phyloP scores from a whole-genome alignment of 2,797 vertebrate genomes.

The Lateolabrax maculatus region DNA sequence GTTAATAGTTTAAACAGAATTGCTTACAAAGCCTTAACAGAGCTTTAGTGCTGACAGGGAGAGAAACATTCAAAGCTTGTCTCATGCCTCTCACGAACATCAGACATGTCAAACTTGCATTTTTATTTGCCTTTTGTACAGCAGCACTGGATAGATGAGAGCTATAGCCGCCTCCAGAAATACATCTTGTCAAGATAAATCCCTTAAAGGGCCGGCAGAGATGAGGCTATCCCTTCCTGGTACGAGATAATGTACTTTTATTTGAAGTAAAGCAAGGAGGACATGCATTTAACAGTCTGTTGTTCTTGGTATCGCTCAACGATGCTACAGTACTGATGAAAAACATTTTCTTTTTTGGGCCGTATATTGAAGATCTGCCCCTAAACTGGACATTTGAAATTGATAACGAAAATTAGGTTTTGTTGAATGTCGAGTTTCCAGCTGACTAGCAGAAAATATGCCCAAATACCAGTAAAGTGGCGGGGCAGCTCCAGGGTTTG shows the following conservation, averaged over 20 bases:
- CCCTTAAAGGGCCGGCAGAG: conserved; percentile 25
- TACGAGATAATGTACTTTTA: conserved; percentile 30
- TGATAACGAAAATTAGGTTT: conserved; percentile 36
- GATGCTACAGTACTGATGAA: not conserved
- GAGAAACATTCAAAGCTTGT: conserved; percentile 65
- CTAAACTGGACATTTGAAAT: conserved; percentile 7
- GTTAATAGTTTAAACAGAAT: conserved; percentile 81
- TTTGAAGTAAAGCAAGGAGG: conserved; percentile 30
- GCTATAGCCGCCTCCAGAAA: conserved; percentile 45
- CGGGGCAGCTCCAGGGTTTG: conserved; percentile 18
- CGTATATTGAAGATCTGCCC: conserved; percentile 18
- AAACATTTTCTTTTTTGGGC: not conserved
- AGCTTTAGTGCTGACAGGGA: conserved; percentile 71
- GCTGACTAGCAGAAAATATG: conserved; percentile 40
- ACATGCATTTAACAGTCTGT: conserved; percentile 21
- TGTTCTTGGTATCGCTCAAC: not conserved
- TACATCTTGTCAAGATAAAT: conserved; percentile 61
- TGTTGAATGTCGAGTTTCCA: conserved; percentile 20
- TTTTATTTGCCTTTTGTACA: conserved; percentile 52
- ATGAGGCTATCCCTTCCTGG: conserved; percentile 16
- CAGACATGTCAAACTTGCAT: conserved; percentile 65
- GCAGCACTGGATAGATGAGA: conserved; percentile 27
- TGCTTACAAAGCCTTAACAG: conserved; percentile 74
- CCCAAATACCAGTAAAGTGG: conserved; percentile 8
- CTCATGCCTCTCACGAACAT: conserved; percentile 63